phyloP scores from a whole-genome alignment of 2,113 vertebrate genomes.

The Elgaria multicarinata region DNA sequence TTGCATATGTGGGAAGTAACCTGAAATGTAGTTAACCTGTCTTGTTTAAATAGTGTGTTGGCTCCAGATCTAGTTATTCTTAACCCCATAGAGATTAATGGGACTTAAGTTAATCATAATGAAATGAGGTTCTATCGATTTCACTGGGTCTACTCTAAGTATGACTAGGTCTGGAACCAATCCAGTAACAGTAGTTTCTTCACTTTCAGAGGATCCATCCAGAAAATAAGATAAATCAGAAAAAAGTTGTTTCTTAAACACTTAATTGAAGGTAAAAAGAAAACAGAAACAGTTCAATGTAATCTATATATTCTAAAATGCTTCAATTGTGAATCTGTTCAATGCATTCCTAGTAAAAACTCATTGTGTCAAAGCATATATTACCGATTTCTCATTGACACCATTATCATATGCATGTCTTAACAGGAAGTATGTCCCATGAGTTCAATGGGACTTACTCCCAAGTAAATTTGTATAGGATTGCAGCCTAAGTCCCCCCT shows the following conservation, averaged over 20 bases:
- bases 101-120: no score
- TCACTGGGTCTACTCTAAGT: no score
- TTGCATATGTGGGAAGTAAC: neutral
- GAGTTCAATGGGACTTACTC: no score
- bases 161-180: no score
- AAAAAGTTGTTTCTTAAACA: neutral
- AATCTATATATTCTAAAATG: constrained; percentile 15
- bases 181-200: constrained; percentile 16
- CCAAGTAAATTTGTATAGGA: no score
- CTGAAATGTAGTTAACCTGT: neutral
- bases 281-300: constrained; percentile 36
- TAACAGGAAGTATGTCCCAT: no score
- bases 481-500: no score
- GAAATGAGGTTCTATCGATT: no score
- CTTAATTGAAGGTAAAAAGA: constrained; percentile 22
- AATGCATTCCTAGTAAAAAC: neutral
- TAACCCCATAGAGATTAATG: no score
- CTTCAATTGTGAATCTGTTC: constrained; percentile 35
- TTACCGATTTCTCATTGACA: neutral
- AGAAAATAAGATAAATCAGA: constrained; percentile 52
- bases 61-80: no score
- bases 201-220: neutral
- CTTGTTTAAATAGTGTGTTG: neutral
- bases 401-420: no score
- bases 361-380: neutral